These are phyloP conservation scores for Rhysida immarginata DNA, from an alignment of 1,140 invertebrate genomes.

Conservation along the genomic window DNA sequence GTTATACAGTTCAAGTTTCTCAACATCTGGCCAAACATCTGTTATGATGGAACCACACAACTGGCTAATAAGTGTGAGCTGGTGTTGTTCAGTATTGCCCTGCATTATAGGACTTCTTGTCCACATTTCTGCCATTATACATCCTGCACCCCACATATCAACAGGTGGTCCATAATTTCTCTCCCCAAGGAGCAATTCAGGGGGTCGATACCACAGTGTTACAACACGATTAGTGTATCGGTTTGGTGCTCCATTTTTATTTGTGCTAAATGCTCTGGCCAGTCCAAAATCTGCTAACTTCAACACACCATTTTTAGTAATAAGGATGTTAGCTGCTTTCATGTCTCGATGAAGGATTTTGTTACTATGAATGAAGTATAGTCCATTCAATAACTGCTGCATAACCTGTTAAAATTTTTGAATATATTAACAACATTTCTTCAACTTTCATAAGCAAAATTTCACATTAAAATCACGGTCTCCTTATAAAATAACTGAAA, in stretches of 20 bases:
- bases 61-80: slow-evolving; percentile 86
- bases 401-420: slow-evolving; percentile 39
- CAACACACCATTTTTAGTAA: slow-evolving; percentile 88
- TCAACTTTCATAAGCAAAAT: no score
- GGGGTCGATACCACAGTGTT: slow-evolving; percentile 93
- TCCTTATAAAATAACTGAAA: no score
- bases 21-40: slow-evolving; percentile 88
- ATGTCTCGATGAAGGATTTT: slow-evolving; percentile 92
- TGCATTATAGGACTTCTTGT: slow-evolving; percentile 62
- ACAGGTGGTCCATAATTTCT: slow-evolving; percentile 91
- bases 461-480: no score
- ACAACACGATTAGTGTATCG: slow-evolving; percentile 94
- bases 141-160: slow-evolving; percentile 96
- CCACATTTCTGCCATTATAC: slow-evolving; percentile 99
- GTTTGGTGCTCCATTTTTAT: slow-evolving; percentile 70
- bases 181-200: slow-evolving; percentile 75
- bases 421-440: no score
- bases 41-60: slow-evolving; percentile 90
- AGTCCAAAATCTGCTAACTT: slow-evolving; percentile 89
- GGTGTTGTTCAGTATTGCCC: slow-evolving; percentile 90
- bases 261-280: slow-evolving; percentile 77
- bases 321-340: slow-evolving; percentile 98
- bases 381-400: slow-evolving; percentile 89
- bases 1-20: slow-evolving; percentile 76
- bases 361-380: slow-evolving; percentile 95